Percentiles rank a stretch among this genome's conserved stretches.
Conservation (phyloP, 2,888 invertebrate species). For the Apoda limacodes region DNA sequence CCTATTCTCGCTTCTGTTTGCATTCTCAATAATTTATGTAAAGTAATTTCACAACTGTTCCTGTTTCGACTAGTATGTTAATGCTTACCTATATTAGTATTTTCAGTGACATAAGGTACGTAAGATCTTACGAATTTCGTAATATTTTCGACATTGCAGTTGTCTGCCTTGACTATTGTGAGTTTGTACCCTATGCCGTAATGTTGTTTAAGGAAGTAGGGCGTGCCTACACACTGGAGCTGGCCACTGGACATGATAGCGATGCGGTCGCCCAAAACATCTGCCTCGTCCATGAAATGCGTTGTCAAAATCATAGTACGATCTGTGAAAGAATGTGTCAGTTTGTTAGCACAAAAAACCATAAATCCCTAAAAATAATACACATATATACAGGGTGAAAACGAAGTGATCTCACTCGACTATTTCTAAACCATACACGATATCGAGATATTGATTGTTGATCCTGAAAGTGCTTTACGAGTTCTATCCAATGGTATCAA, state of each 20-base stretch:
- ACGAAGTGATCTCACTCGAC: too few species aligned
- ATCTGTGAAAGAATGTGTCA: constrained; percentile 52
- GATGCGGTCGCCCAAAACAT: constrained; percentile 86
- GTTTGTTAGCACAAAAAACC: too few species aligned
- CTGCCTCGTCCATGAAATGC: constrained; percentile 94
- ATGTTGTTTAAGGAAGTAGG: constrained; percentile 86
- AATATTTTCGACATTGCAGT: constrained; percentile 39
- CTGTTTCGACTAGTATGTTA: too few species aligned
- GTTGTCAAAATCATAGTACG: constrained; percentile 86
- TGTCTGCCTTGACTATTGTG: constrained; percentile 60
- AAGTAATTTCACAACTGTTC: too few species aligned
- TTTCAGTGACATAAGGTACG: constrained; percentile 75
- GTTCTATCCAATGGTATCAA: too few species aligned
- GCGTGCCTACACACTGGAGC: constrained; percentile 83
- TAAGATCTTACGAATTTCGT: constrained; percentile 72
- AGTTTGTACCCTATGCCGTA: constrained; percentile 90
- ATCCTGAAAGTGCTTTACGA: too few species aligned
- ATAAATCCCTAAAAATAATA: too few species aligned
- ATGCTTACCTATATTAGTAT: constrained; percentile 74
- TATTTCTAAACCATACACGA: too few species aligned
- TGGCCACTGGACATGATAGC: constrained; percentile 89
- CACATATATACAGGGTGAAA: too few species aligned
- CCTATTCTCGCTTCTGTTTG: too few species aligned
- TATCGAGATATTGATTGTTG: too few species aligned
- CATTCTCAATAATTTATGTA: too few species aligned